Evolutionary conservation across 2,888 invertebrate genomes (phyloP).

Genomic region (Oligia latruncula): DNA sequence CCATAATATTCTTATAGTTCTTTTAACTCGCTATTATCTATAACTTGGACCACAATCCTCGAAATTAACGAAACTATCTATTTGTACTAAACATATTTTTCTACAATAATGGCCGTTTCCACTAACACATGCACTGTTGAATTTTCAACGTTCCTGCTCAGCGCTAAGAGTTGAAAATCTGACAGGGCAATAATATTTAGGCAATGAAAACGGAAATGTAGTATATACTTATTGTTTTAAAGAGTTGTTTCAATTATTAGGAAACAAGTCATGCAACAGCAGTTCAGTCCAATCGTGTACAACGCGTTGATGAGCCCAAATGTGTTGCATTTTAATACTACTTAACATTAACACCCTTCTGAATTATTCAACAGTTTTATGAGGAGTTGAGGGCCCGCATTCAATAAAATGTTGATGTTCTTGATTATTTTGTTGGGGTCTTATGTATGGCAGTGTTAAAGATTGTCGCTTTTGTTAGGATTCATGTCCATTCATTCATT

Average conservation of each 20-base stretch:
- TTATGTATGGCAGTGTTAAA: background rate
- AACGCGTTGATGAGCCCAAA: slow-evolving; percentile 36
- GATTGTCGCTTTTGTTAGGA: background rate
- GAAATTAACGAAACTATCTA: background rate
- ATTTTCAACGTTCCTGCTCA: background rate
- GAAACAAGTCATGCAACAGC: slow-evolving; percentile 19
- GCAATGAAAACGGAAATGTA: background rate
- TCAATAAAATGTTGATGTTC: slow-evolving; percentile 33
- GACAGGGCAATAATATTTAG: background rate
- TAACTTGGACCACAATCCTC: slow-evolving; percentile 19
- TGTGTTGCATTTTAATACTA: slow-evolving; percentile 48
- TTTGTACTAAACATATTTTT: background rate
- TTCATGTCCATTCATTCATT: too few relatives aligned
- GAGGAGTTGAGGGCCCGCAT: slow-evolving; percentile 44
- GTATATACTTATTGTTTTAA: background rate
- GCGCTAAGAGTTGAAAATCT: background rate
- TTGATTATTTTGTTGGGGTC: slow-evolving; percentile 38
- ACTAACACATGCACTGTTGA: background rate
- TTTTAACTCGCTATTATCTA: background rate
- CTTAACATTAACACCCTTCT: slow-evolving; percentile 38
- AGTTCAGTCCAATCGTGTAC: slow-evolving; percentile 33
- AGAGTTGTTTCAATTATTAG: slow-evolving; percentile 25
- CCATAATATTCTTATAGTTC: background rate
- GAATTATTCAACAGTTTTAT: slow-evolving; percentile 55
- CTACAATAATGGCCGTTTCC: background rate